Base-by-base conservation (phyloP, 2,797 vertebrate genomes). In the Molossus molossus region DNA sequence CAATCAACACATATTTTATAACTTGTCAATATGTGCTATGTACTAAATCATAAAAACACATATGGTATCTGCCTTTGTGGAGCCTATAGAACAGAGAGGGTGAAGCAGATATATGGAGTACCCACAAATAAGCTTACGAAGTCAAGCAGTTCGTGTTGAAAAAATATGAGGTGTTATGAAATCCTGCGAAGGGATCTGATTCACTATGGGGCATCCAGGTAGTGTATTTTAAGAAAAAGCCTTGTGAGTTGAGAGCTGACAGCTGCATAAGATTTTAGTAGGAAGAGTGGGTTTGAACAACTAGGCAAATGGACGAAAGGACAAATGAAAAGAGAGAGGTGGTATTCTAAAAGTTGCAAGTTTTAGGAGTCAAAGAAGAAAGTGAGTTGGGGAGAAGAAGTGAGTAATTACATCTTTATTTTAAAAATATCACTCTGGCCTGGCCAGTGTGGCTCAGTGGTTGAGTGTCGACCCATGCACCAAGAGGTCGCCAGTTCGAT, bases 151-250 rank as follows among this genome's bases (percentile, higher is more conserved):
- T 50, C 65, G 45, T 90, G 25, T 45, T 70, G n/a, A 12, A 45
- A 70, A 77, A 53, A 11, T 40, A 29, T 3, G 23, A 55, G 9
- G 6, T 75, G 17, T 80, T 65, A 5, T 93, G 60, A 90, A 80
- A 86, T 67, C 15, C 7, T 85, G 10, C 27, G 58, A 82, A 67
- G 25, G 33, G 20, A 40, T 17, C 23, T 37, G 58, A 80, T 57
- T 85, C n/a, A 75, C 12, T 80, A 25, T 29, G 10, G 53, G 15
- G 53, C 40, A 90, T 80, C 15, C 65, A 29, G 33, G 25, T 86
- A 53, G 15, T 77, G 45, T 57, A 60, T 67, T 86, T 93, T 94
- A 88, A 85, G 69, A 27, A 48, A 79, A 72, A 82, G 18, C 2
- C 18, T 29, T 60, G 8, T 70, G 27, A 33, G 6, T 29, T 73